A percentile compares a stretch with the other conserved stretches of the same genome.
Conservation (phyloP, 1,140 invertebrate species). For the Potamilus streckersoni region DNA sequence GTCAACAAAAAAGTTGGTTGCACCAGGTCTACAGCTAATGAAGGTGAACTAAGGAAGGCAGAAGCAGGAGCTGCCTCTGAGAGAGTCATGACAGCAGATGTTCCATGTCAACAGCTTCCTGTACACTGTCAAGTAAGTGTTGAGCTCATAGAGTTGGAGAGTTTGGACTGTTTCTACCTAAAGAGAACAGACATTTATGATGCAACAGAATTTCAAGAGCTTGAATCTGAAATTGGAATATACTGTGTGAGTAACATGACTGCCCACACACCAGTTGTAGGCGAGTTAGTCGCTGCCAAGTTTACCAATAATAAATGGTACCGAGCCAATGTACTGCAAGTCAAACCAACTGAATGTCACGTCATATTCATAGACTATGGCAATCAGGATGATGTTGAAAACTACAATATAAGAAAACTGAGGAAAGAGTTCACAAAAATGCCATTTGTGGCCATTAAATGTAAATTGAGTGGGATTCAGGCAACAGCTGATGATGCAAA, state of each 20-base stretch:
- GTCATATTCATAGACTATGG: slow-evolving; percentile 21
- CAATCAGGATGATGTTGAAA: slow-evolving; percentile 12
- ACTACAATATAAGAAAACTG: slow-evolving; percentile 12
- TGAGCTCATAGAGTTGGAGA: slow-evolving; percentile 11
- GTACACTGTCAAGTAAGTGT: not conserved
- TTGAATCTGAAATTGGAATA: slow-evolving; percentile 3
- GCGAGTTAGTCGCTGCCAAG: slow-evolving; percentile 14
- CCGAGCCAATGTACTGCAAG: slow-evolving; percentile 9
- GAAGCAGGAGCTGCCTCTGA: no score
- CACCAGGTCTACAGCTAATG: not conserved
- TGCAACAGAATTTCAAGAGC: slow-evolving; percentile 3
- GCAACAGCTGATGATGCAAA: no score
- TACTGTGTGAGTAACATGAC: not conserved
- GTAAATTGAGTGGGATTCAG: slow-evolving; percentile 6
- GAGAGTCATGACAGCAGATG: no score
- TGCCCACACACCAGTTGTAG: slow-evolving; percentile 4
- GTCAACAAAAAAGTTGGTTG: slow-evolving; percentile 21
- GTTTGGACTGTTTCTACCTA: slow-evolving; percentile 13
- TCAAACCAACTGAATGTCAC: not conserved
- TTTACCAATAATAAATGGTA: slow-evolving; percentile 18
- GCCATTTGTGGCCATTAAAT: slow-evolving; percentile 7
- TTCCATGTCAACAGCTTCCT: not conserved
- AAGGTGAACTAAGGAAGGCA: not conserved
- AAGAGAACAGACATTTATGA: slow-evolving; percentile 1
- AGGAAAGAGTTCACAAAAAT: slow-evolving; percentile 1